phyloP scores from a whole-genome alignment of 2,797 vertebrate species.

The Siniperca obscura region DNA sequence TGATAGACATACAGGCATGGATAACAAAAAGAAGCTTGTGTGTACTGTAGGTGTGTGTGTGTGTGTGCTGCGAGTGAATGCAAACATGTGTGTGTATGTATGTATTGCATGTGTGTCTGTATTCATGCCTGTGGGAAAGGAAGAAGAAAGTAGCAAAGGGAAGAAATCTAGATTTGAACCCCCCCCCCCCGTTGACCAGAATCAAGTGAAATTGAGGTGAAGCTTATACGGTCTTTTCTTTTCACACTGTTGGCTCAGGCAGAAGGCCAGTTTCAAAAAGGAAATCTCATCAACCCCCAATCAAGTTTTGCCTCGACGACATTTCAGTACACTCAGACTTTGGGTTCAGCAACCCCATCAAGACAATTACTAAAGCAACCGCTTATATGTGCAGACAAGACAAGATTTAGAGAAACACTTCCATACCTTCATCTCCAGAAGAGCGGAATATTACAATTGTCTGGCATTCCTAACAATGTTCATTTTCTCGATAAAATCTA shows the following conservation, averaged over 20 bases:
- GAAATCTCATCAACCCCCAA: conserved; percentile 16
- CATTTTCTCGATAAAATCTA: too few species aligned
- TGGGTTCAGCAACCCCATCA: neutral
- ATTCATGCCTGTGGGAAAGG: neutral
- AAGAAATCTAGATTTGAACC: conserved; percentile 8
- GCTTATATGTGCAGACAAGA: neutral
- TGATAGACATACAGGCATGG: conserved; percentile 39
- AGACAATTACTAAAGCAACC: neutral
- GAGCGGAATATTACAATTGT: neutral
- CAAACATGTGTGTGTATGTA: neutral
- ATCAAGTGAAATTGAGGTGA: neutral
- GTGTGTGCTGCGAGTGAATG: neutral
- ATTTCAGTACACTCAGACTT: neutral
- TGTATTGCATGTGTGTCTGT: neutral
- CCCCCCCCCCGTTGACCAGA: neutral
- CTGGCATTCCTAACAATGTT: neutral
- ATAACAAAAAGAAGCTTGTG: conserved; percentile 14
- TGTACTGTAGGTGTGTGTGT: neutral
- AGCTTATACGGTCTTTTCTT: neutral
- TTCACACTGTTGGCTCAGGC: neutral
- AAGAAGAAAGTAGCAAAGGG: neutral
- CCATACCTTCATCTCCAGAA: neutral
- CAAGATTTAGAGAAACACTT: neutral
- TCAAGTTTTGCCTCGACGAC: conserved; percentile 15
- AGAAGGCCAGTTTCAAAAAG: neutral